Evolutionary conservation across 2,888 invertebrate species (phyloP).

Genomic region (Rhaphigaster nebulosa): DNA sequence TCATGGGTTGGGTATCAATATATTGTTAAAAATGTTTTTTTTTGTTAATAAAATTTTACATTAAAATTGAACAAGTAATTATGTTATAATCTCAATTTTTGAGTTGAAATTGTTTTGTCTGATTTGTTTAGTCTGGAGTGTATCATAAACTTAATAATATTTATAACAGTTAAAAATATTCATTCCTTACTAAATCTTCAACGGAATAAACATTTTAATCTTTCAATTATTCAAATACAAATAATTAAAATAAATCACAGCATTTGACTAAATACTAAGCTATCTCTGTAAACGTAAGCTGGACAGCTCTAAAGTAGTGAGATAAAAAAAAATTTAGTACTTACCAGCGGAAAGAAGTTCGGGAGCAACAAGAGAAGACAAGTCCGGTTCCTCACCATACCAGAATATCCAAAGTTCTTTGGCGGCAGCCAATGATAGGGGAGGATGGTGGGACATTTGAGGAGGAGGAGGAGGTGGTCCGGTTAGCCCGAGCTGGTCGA

Average conservation of each 20-base stretch:
- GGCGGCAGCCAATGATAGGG: slow-evolving; percentile 86
- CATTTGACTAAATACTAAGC: not conserved
- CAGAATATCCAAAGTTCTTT: slow-evolving; percentile 99
- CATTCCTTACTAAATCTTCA: too few species aligned
- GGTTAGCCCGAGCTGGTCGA: slow-evolving; percentile 65
- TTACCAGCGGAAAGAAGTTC: slow-evolving; percentile 90
- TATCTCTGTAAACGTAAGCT: not conserved
- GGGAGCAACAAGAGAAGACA: slow-evolving; percentile 85
- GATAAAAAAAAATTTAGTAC: slow-evolving; percentile 68
- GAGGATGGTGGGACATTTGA: slow-evolving; percentile 74
- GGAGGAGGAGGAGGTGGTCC: slow-evolving; percentile 69
- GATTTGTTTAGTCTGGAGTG: too few species aligned
- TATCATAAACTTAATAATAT: too few species aligned
- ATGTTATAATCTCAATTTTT: too few species aligned
- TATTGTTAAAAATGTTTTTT: too few species aligned
- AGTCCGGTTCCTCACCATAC: slow-evolving; percentile 98
- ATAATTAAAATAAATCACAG: not conserved
- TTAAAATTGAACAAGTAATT: too few species aligned
- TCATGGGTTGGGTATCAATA: too few species aligned
- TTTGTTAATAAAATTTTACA: too few species aligned
- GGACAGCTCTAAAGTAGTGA: not conserved
- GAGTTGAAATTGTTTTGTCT: too few species aligned
- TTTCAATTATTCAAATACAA: not conserved
- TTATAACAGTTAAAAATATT: too few species aligned
- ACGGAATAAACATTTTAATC: too few species aligned